phyloP scores from a whole-genome alignment of 2,888 invertebrate species.

The Ornithoptera priamus region DNA sequence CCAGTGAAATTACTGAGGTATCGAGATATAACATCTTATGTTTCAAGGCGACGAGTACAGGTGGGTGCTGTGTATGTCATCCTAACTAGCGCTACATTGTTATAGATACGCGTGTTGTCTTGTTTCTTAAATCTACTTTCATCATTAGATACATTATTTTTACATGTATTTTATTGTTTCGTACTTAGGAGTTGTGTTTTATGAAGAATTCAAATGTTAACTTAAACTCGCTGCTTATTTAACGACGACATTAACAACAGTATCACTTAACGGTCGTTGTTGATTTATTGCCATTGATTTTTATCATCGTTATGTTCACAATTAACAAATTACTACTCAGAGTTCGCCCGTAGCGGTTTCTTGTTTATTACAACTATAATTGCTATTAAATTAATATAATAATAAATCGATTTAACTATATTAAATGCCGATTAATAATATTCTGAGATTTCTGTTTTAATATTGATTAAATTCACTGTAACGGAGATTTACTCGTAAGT shows the following conservation, averaged over 20 bases:
- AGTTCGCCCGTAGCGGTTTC: constrained; percentile 2
- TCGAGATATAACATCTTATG: no score
- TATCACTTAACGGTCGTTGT: constrained; percentile 21
- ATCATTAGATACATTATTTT: no score
- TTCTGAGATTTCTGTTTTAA: neutral
- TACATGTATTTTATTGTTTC: no score
- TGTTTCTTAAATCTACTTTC: no score
- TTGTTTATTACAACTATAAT: constrained; percentile 19
- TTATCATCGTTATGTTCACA: constrained; percentile 10
- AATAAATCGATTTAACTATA: constrained; percentile 17
- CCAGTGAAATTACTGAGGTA: no score
- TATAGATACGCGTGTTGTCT: no score
- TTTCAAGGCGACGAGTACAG: no score
- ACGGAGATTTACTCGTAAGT: no score
- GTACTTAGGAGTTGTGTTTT: neutral
- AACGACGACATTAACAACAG: constrained; percentile 32
- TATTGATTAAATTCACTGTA: constrained; percentile 7
- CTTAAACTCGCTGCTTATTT: constrained; percentile 16
- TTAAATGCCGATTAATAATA: constrained; percentile 1
- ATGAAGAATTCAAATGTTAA: neutral
- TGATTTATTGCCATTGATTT: constrained; percentile 28
- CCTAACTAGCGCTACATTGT: no score
- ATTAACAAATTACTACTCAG: constrained; percentile 16
- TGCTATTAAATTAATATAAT: constrained; percentile 15
- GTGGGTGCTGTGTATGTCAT: no score